phyloP scores from a whole-genome alignment of 2,797 vertebrate genomes.

The Chloroceryle inda region DNA sequence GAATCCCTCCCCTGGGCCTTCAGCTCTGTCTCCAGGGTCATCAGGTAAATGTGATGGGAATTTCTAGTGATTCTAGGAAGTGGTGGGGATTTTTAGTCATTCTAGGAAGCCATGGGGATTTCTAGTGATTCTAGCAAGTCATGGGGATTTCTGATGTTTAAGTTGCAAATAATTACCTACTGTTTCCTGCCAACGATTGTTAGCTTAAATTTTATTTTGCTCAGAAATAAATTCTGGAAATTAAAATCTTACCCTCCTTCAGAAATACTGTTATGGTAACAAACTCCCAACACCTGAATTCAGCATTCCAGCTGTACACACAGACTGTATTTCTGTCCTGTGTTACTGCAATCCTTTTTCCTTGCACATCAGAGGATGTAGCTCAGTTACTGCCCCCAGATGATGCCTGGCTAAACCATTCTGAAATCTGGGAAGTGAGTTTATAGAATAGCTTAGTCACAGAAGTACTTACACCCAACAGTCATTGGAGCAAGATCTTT shows the following conservation, averaged over 20 bases:
- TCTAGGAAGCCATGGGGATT: background rate
- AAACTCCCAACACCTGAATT: background rate
- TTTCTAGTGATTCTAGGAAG: background rate
- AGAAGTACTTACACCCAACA: background rate
- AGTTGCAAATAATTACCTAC: background rate
- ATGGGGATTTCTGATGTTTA: background rate
- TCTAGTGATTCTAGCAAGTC: background rate
- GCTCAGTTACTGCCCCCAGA: background rate
- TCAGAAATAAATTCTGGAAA: background rate
- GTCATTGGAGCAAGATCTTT: background rate
- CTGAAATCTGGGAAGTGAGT: background rate
- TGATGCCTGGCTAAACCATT: background rate
- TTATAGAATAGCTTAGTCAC: background rate
- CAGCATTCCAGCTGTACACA: background rate
- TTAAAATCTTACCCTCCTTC: background rate
- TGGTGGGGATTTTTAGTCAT: background rate
- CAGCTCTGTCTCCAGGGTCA: conserved; percentile 94
- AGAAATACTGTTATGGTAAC: background rate
- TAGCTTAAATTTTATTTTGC: background rate
- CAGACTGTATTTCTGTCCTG: background rate
- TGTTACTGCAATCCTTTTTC: background rate
- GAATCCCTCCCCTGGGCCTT: conserved; percentile 95
- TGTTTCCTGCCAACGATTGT: background rate
- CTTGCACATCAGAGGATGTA: background rate
- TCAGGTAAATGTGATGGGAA: conserved; percentile 86